A percentile compares a stretch with the other conserved stretches of the same genome.
phyloP scores from a whole-genome alignment of 2,888 invertebrate genomes.

The Pasiphila rectangulata region DNA sequence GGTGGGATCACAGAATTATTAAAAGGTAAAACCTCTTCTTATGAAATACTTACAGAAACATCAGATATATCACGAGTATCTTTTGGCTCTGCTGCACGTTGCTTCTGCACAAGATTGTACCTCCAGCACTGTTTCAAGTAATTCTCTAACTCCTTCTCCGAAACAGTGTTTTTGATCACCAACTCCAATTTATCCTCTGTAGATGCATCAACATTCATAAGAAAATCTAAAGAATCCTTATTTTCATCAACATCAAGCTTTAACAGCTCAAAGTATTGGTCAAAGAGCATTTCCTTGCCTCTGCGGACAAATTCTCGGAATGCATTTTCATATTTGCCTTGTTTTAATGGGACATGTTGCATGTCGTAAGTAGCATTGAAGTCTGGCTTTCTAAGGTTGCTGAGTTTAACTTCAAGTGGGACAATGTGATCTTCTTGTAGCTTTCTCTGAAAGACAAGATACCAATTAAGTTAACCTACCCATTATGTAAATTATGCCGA shows the following conservation, averaged over 20 bases:
- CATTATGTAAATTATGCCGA: too few relatives aligned
- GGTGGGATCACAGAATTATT: too few relatives aligned
- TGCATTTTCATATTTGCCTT: slow-evolving; percentile 59
- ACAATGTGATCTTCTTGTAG: slow-evolving; percentile 58
- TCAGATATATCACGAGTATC: slow-evolving; percentile 42
- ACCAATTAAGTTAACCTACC: too few relatives aligned
- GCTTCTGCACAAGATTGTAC: slow-evolving; percentile 59
- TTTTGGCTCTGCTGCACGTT: slow-evolving; percentile 27
- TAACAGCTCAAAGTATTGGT: slow-evolving; percentile 50
- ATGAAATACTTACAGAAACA: slow-evolving; percentile 44
- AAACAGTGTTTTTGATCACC: slow-evolving; percentile 52
- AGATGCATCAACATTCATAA: slow-evolving; percentile 59
- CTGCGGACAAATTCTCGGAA: slow-evolving; percentile 66
- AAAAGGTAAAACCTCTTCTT: not conserved
- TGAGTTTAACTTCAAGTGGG: slow-evolving; percentile 55
- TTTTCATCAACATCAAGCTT: slow-evolving; percentile 41
- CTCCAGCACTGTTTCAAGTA: slow-evolving; percentile 70
- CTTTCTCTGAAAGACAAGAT: slow-evolving; percentile 51
- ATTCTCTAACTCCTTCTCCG: slow-evolving; percentile 65
- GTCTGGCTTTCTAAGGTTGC: slow-evolving; percentile 52
- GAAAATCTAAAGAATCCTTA: slow-evolving; percentile 51
- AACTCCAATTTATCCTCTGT: slow-evolving; percentile 68
- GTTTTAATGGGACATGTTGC: slow-evolving; percentile 54
- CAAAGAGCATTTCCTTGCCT: slow-evolving; percentile 65
- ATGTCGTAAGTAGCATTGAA: slow-evolving; percentile 60